Evolutionary conservation across 2,797 vertebrate genomes (phyloP).

Genomic region (Paguma larvata): DNA sequence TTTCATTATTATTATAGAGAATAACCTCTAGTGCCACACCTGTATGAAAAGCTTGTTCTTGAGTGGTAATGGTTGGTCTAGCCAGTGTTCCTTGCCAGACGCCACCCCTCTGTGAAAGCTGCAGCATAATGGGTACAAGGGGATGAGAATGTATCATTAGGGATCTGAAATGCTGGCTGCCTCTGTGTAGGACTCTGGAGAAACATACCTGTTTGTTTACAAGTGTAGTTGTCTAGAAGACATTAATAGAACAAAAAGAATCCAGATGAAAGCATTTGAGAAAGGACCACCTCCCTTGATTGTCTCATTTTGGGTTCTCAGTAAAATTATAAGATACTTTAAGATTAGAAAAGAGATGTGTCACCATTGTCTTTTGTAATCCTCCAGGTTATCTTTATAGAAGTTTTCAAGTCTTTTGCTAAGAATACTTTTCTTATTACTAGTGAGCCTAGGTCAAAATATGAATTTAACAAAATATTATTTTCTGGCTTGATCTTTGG

Average conservation of each 20-base stretch:
- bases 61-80: neutral
- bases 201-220: neutral
- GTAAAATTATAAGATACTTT: conserved; percentile 69
- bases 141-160: neutral
- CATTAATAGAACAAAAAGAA: conserved; percentile 64
- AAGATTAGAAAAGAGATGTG: conserved; percentile 60
- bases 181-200: neutral
- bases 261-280: conserved; percentile 15
- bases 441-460: conserved; percentile 80
- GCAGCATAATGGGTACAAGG: neutral
- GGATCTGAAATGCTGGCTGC: conserved; percentile 14
- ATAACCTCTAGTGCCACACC: neutral
- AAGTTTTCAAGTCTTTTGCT: conserved; percentile 81
- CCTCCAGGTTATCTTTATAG: conserved; percentile 73
- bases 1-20: neutral
- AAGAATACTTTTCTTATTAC: conserved; percentile 81
- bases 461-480: conserved; percentile 86
- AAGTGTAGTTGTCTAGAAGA: conserved; percentile 1
- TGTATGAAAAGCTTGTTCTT: conserved; percentile 9
- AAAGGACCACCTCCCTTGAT: neutral
- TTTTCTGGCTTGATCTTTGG: conserved; percentile 86
- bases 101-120: neutral
- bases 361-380: conserved; percentile 65
- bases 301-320: conserved; percentile 64
- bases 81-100: neutral